A percentile compares a stretch with the other conserved stretches of the same genome.
These are phyloP conservation scores for Arothron firmamentum DNA, from an alignment of 2,113 vertebrate species.

Conservation along the genomic window DNA sequence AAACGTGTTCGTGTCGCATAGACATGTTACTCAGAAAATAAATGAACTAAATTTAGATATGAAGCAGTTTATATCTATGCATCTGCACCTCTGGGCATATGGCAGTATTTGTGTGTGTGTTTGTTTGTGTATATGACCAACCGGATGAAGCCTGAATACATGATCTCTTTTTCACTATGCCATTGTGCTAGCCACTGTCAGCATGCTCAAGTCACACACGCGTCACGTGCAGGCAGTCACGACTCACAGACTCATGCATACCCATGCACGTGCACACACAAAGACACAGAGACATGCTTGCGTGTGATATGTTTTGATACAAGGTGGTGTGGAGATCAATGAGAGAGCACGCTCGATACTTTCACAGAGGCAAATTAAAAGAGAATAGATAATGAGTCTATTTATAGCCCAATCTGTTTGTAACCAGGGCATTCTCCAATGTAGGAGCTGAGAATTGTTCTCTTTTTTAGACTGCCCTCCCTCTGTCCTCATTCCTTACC, in stretches of 20 bases:
- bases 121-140: constrained; percentile 4
- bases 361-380: constrained; percentile 69
- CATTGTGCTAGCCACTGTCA: constrained; percentile 19
- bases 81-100: constrained; percentile 1
- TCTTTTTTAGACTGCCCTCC: constrained; percentile 35
- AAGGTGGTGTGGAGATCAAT: constrained; percentile 60
- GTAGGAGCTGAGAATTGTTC: constrained; percentile 41
- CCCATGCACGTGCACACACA: not conserved
- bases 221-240: constrained; percentile 41
- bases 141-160: constrained; percentile 23
- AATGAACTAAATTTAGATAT: constrained; percentile 1
- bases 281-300: constrained; percentile 20
- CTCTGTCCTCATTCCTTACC: constrained; percentile 21
- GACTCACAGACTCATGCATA: constrained; percentile 22
- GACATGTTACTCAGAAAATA: not conserved
- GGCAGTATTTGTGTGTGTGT: not conserved
- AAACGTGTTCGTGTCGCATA: not conserved
- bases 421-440: constrained; percentile 64
- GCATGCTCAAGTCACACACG: constrained; percentile 33
- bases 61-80: not conserved
- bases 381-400: constrained; percentile 72
- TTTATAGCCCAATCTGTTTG: constrained; percentile 74
- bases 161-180: constrained; percentile 21
- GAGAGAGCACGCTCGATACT: constrained; percentile 42
- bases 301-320: constrained; percentile 36